phyloP scores from a whole-genome alignment of 2,888 invertebrate genomes.

The Bruchidius siliquastri region DNA sequence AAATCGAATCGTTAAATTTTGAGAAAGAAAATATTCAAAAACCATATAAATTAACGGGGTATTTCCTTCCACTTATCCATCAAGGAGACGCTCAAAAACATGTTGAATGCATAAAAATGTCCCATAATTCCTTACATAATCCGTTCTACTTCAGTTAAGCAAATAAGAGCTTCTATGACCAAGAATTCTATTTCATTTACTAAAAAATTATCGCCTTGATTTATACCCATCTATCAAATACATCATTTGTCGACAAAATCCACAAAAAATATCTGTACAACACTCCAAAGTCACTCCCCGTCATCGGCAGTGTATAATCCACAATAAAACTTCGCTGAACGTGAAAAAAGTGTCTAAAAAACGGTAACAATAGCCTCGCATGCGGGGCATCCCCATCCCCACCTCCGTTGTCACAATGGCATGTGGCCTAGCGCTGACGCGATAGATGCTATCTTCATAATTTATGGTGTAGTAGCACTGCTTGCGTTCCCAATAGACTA shows the following conservation, averaged over 20 bases:
- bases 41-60: too few species aligned
- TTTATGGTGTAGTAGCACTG: not conserved
- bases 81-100: too few species aligned
- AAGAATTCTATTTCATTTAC: too few species aligned
- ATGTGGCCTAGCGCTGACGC: not conserved
- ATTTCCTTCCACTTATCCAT: too few species aligned
- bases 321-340: not conserved
- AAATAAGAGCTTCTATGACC: too few species aligned
- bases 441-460: not conserved
- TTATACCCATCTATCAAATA: not conserved
- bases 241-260: not conserved
- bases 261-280: not conserved
- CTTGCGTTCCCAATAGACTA: not conserved
- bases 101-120: too few species aligned
- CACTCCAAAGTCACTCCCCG: not conserved
- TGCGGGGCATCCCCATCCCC: not conserved
- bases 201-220: too few species aligned
- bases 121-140: too few species aligned
- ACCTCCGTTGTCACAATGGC: not conserved
- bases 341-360: not conserved
- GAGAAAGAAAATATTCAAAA: too few species aligned
- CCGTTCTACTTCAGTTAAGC: too few species aligned
- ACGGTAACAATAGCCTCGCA: not conserved
- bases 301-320: not conserved
- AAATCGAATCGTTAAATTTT: too few species aligned